A percentile compares a stretch with the other conserved stretches of the same genome.
phyloP scores from a whole-genome alignment of 2,888 invertebrate genomes.

The Idaea aversata region DNA sequence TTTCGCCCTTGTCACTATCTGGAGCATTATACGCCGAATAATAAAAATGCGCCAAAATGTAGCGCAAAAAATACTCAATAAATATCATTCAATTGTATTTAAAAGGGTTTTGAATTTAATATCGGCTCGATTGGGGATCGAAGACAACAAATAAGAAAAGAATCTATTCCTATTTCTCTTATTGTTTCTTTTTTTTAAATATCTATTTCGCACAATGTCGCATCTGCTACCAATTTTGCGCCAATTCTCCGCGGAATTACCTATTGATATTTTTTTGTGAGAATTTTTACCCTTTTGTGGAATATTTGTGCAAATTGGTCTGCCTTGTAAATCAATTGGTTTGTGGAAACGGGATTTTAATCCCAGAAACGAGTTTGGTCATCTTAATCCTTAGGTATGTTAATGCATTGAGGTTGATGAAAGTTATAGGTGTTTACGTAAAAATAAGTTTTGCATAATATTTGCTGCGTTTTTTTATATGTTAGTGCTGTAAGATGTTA shows the following conservation, averaged over 20 bases:
- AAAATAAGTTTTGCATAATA: no score
- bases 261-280: constrained; percentile 11
- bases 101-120: constrained; percentile 77
- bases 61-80: constrained; percentile 70
- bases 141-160: constrained; percentile 57
- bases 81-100: constrained; percentile 78
- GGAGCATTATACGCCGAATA: constrained; percentile 67
- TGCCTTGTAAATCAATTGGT: constrained; percentile 12
- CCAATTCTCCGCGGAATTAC: constrained; percentile 28
- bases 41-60: constrained; percentile 36
- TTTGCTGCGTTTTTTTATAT: no score
- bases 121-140: constrained; percentile 65
- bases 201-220: constrained; percentile 32
- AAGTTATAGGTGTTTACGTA: no score
- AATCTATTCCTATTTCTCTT: constrained; percentile 40
- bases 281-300: constrained; percentile 13
- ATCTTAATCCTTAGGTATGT: constrained; percentile 37
- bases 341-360: constrained; percentile 22
- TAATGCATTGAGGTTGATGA: background rate
- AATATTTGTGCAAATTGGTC: constrained; percentile 16
- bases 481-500: no score
- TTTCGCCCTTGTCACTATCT: constrained; percentile 60
- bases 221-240: constrained; percentile 45
- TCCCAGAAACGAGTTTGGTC: constrained; percentile 19
- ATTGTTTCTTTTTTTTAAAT: constrained; percentile 34